phyloP scores from a whole-genome alignment of 2,888 invertebrate species.

The Eristalinus aeneus region DNA sequence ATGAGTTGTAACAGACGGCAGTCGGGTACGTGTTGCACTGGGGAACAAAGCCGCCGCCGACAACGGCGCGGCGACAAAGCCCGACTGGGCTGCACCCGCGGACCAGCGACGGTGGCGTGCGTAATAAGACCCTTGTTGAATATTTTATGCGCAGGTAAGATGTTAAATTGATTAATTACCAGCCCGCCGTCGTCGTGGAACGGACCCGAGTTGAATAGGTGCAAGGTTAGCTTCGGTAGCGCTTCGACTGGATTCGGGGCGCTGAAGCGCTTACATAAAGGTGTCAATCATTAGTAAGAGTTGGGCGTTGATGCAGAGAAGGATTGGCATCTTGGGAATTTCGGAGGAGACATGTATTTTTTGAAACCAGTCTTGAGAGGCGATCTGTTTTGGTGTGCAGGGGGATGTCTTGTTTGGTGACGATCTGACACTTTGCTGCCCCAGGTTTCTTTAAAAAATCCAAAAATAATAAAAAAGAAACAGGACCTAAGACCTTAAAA shows the following conservation, averaged over 20 bases:
- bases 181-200: background rate
- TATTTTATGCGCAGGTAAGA: conserved; percentile 21
- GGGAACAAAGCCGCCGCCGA: conserved; percentile 47
- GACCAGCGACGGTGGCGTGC: conserved; percentile 26
- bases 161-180: conserved; percentile 24
- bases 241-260: background rate
- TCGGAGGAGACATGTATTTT: background rate
- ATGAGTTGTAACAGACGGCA: conserved; percentile 46
- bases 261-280: background rate
- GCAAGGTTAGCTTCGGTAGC: background rate
- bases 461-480: too few relatives aligned
- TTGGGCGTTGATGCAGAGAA: background rate
- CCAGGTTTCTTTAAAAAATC: too few relatives aligned
- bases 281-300: background rate
- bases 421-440: too few relatives aligned
- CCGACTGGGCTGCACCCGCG: background rate
- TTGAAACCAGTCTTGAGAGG: background rate
- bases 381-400: background rate
- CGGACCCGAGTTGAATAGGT: background rate
- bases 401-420: too few relatives aligned
- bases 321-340: background rate
- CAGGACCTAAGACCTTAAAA: too few relatives aligned
- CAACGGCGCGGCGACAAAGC: background rate
- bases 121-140: conserved; percentile 30
- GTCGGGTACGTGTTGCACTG: conserved; percentile 36